A percentile compares a stretch with the other conserved stretches of the same genome.
Conservation (phyloP, 2,888 invertebrate genomes). For the Chaetoderma sp. region DNA sequence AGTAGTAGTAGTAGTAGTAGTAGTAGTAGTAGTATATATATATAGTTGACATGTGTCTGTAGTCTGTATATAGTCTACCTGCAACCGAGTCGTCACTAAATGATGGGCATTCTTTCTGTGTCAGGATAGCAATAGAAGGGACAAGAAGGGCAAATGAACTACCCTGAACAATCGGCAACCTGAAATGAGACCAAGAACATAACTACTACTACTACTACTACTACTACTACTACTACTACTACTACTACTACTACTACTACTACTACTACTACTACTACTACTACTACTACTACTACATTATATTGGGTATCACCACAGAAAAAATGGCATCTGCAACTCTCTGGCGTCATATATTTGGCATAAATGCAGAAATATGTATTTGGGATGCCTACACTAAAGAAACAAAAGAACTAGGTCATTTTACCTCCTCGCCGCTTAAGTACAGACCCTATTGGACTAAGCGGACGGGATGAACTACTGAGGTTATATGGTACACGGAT, state of each 20-base stretch:
- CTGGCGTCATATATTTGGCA: too few relatives aligned
- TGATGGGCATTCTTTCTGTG: constrained; percentile 46
- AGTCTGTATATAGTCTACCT: neutral
- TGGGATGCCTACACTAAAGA: too few relatives aligned
- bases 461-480: too few relatives aligned
- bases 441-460: too few relatives aligned
- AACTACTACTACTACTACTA: constrained; percentile 33
- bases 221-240: constrained; percentile 34
- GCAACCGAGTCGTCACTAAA: neutral
- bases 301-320: too few relatives aligned
- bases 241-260: constrained; percentile 32
- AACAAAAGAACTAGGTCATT: too few relatives aligned
- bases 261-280: constrained; percentile 29
- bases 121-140: constrained; percentile 47
- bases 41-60: neutral
- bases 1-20: constrained; percentile 10
- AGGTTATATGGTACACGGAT: too few relatives aligned
- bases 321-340: too few relatives aligned
- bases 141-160: constrained; percentile 45
- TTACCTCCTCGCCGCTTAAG: too few relatives aligned
- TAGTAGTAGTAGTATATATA: too few relatives aligned
- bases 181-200: constrained; percentile 17
- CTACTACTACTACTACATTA: constrained; percentile 31
- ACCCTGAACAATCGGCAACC: constrained; percentile 55
- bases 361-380: too few relatives aligned